A percentile compares a stretch with the other conserved stretches of the same genome.
Evolutionary conservation across 2,113 vertebrate genomes (phyloP).

Genomic region (Catharus bicknelli): DNA sequence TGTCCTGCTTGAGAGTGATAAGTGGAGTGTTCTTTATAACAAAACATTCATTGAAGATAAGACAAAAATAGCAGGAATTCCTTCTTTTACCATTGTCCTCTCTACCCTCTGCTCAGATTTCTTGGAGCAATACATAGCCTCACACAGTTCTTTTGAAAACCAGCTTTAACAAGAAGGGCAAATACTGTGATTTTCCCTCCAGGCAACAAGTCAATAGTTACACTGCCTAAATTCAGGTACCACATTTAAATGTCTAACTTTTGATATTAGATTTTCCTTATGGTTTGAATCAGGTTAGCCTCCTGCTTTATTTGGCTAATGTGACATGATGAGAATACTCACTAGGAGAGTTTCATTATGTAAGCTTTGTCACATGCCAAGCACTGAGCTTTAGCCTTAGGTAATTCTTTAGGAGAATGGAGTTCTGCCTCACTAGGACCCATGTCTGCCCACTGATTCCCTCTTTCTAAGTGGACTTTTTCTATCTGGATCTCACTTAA

Average conservation of each 20-base stretch:
- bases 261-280: neutral
- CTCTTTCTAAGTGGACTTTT: neutral
- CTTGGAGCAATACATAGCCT: neutral
- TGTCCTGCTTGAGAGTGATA: slow-evolving; percentile 33
- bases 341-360: neutral
- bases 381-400: neutral
- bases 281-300: neutral
- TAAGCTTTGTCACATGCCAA: neutral
- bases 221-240: neutral
- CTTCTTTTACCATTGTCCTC: neutral
- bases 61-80: slow-evolving; percentile 35
- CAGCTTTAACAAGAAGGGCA: neutral
- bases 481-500: neutral
- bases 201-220: neutral
- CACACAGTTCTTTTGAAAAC: neutral
- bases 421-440: neutral
- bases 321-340: neutral
- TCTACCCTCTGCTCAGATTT: neutral
- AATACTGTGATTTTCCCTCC: neutral
- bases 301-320: neutral
- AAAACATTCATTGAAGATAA: slow-evolving; percentile 45
- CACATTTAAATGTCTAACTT: neutral
- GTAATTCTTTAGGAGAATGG: neutral
- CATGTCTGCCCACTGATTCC: neutral
- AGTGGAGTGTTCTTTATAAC: slow-evolving; percentile 34